Base-by-base conservation (phyloP, 2,888 invertebrate genomes). In the Hedya salicella region DNA sequence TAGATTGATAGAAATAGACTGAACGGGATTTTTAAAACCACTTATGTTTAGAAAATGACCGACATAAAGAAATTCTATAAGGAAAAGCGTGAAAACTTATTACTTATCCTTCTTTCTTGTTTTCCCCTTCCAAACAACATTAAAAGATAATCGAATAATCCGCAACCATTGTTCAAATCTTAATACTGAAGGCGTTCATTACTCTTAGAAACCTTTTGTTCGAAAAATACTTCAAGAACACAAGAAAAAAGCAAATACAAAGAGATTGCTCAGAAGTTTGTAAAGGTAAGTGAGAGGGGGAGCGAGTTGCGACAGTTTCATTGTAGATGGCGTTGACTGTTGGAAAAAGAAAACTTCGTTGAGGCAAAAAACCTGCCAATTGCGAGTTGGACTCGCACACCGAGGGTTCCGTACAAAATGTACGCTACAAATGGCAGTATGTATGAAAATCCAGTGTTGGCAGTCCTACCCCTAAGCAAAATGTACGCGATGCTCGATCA, bases 71-170 rank as follows among this genome's bases (percentile, higher is more conserved):
- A 53, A 39, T 16, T 40, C n/a, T 21, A 5, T 13, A 25, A 42
- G 57, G 32, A 44, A n/a, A 44, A 14, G 11, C 36, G 16, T 36
- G 2, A 11, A 36, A 9, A 17, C 11, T n/a, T n/a, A 36, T 9
- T 36, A n/a, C 5, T 46, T 39, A 36, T n/a, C 11, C 14, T 6
- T 49, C 32, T n/a, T 36, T 36, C 2, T 1, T 44, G n/a, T 56
- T 25, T 62, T 57, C 42, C 48, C 19, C 36, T 36, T 39, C 30
- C 21, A 11, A 57, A 64, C 40, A 50, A 25, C 16, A 62, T 62
- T 52, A 42, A 52, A 63, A 50, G 64, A 64, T 59, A 64, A 52
- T 42, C 57, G 36, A 40, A 25, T 60, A 65, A 60, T 52, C 59
- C 52, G n/a, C 57, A 44, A 39, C 64, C 25, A 59, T 65, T 52